Evolutionary conservation across 2,797 vertebrate species (phyloP), one percentile per base, ranked within the genome.

Genomic region (Malacoctenus gilli): DNA sequence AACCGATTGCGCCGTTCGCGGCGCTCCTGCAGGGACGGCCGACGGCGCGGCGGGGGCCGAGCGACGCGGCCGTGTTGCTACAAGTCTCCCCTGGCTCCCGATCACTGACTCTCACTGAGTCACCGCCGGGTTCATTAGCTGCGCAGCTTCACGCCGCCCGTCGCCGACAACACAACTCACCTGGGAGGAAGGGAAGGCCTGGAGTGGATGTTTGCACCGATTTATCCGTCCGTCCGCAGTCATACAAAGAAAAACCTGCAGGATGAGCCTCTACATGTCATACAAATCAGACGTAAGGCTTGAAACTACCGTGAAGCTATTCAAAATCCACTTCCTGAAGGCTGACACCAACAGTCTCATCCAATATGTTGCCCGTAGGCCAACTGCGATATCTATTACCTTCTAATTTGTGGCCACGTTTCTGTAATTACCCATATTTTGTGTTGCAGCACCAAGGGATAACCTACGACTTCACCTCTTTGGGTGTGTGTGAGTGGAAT

Each of bases 1-100:
- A 73, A 23, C 53, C 1, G 70, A 71, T 73, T 65, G 38, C 60
- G 53, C 43, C 67, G 64, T 68, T 61, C 35, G 0, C 65, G 13
- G 13, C 39, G 47, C 57, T 65, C 51, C 63, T 59, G 67, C 71
- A 59, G n/a, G 61, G 75, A 62, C 32, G 65, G 68, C 7, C 39
- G 52, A 66, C 40, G 40, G 74, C 57, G 14, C 79, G 73, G 81
- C 80, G 51, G 74, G 65, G 58, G 59, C 8, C 11, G 15, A 66
- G 53, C 72, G 8, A 42, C 37, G 40, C 59, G 31, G 59, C 66
- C 47, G 1, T 66, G 79, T 72, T 44, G 5, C 44, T 51, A 75
- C 63, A 72, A 39, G 75, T 44, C 55, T 73, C 66, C 58, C 55
- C 59, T 13, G 30, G 54, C 34, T 61, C 39, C 50, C 41, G 37